A percentile compares a stretch with the other conserved stretches of the same genome.
Evolutionary conservation across 2,797 vertebrate genomes (phyloP).

Genomic region (Falco berigora): DNA sequence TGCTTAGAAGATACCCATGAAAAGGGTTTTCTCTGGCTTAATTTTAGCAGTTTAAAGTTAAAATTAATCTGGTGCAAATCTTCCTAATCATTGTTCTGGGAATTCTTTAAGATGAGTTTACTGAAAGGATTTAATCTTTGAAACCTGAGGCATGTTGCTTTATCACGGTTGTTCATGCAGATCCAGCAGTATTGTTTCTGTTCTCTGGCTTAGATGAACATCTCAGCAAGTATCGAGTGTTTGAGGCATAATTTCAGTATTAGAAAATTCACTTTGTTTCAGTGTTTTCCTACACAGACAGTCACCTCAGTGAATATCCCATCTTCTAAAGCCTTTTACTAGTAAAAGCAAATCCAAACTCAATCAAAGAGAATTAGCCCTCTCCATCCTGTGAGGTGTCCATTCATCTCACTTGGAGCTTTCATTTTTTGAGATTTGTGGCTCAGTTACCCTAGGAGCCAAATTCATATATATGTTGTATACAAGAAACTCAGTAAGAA

Average conservation of each 20-base stretch:
- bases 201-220: not conserved
- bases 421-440: not conserved
- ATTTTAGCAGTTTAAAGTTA: not conserved
- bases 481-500: not conserved
- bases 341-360: conserved; percentile 1
- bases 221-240: not conserved
- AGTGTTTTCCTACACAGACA: not conserved
- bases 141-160: not conserved
- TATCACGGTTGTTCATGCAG: not conserved
- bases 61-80: not conserved
- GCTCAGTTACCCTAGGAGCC: not conserved
- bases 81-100: not conserved
- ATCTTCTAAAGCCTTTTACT: not conserved
- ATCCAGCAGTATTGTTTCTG: not conserved
- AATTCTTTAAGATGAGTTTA: not conserved
- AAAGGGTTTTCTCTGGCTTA: not conserved
- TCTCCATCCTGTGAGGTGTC: not conserved
- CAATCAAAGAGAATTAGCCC: not conserved
- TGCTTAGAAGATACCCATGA: not conserved
- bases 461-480: not conserved
- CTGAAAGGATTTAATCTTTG: not conserved
- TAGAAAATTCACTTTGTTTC: not conserved
- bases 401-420: not conserved
- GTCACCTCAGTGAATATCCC: not conserved
- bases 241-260: not conserved